Evolutionary conservation across 2,113 vertebrate genomes (phyloP).

Genomic region (Melospiza georgiana): DNA sequence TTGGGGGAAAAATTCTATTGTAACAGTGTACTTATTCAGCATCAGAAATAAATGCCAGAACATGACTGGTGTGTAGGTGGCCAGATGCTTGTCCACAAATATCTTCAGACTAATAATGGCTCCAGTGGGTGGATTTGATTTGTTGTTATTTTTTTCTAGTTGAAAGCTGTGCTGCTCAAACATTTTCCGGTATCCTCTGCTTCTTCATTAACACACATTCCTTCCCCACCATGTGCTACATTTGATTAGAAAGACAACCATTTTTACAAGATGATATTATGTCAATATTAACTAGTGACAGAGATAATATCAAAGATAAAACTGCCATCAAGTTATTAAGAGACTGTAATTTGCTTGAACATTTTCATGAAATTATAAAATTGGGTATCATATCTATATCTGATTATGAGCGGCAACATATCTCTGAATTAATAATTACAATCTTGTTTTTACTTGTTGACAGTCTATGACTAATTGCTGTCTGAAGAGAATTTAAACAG

Average conservation of each 20-base stretch:
- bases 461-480: conserved; percentile 56
- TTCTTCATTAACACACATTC: neutral
- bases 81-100: neutral
- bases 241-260: conserved; percentile 13
- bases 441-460: conserved; percentile 56
- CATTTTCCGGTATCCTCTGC: neutral
- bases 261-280: conserved; percentile 14
- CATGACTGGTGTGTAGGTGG: neutral
- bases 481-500: conserved; percentile 51
- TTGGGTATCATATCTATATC: conserved; percentile 34
- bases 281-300: conserved; percentile 36
- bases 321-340: neutral
- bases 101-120: neutral
- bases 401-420: conserved; percentile 33
- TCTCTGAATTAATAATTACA: conserved; percentile 48
- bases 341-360: conserved; percentile 52
- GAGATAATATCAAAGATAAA: conserved; percentile 52
- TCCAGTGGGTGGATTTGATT: neutral
- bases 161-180: neutral
- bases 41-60: neutral
- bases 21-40: neutral
- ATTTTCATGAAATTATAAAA: conserved; percentile 47
- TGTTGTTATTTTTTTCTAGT: neutral
- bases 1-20: neutral
- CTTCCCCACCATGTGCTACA: neutral